These are phyloP conservation scores for Larimichthys crocea DNA, from an alignment of 2,113 vertebrate genomes.

Conservation along the genomic window DNA sequence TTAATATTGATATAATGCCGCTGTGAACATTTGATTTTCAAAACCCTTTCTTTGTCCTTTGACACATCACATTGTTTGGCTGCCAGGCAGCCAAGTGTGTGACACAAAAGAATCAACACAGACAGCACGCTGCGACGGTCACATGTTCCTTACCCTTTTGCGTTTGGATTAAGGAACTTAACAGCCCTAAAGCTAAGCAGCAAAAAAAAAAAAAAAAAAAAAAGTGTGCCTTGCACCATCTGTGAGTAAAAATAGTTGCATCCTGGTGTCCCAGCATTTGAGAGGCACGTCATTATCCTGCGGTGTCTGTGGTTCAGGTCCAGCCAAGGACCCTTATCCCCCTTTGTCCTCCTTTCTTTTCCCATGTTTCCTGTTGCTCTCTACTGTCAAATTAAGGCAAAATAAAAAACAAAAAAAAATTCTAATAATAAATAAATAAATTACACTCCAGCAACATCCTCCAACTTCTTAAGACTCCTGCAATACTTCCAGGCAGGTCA, in stretches of 20 bases:
- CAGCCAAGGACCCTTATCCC: not conserved
- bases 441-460: not conserved
- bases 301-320: not conserved
- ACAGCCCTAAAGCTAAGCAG: not conserved
- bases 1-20: not conserved
- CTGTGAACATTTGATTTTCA: not conserved
- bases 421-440: not conserved
- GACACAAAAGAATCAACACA: not conserved
- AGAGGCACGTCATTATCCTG: not conserved
- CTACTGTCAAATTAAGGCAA: not conserved
- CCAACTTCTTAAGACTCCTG: not conserved
- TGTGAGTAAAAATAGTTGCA: constrained; percentile 20
- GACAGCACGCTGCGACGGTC: not conserved
- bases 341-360: not conserved
- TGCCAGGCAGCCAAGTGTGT: constrained; percentile 3
- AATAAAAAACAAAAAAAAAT: not conserved
- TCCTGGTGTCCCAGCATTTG: not conserved
- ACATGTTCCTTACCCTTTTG: not conserved
- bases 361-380: not conserved
- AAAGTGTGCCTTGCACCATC: not conserved
- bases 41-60: constrained; percentile 2
- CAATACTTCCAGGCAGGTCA: not conserved
- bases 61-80: constrained; percentile 17
- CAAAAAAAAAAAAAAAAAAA: not conserved
- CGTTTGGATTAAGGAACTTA: not conserved